These are phyloP conservation scores for Halotydeus destructor DNA, from an alignment of 1,140 invertebrate species.

Conservation along the genomic window DNA sequence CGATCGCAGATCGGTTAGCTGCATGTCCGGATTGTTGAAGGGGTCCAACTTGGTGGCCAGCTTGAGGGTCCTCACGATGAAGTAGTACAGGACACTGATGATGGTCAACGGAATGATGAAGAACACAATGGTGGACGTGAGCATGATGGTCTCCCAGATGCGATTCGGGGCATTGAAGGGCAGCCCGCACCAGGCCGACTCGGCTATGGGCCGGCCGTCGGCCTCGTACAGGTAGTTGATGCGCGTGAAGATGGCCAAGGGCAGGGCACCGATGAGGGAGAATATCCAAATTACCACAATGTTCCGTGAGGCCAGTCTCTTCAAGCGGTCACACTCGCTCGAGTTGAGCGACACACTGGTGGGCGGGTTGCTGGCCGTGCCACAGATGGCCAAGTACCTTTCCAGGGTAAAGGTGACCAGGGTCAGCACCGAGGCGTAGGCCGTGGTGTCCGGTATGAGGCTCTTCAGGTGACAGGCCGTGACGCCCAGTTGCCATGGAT, in stretches of 20 bases:
- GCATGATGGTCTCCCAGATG: slow-evolving; percentile 21
- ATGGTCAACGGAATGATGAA: slow-evolving; percentile 18
- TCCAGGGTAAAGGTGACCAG: slow-evolving; percentile 19
- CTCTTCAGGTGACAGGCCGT: slow-evolving; percentile 61
- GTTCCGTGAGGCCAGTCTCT: slow-evolving; percentile 53
- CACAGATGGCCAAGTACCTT: slow-evolving; percentile 67
- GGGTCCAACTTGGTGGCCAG: slow-evolving; percentile 13
- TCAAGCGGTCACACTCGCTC: slow-evolving; percentile 40
- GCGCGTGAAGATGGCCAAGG: slow-evolving; percentile 38
- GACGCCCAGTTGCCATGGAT: slow-evolving; percentile 65
- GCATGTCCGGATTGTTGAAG: slow-evolving; percentile 1
- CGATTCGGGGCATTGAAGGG: slow-evolving; percentile 20
- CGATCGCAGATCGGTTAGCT: slow-evolving; percentile 10
- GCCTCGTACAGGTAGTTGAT: slow-evolving; percentile 18
- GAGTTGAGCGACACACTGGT: neutral
- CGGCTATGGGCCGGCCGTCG: slow-evolving; percentile 15
- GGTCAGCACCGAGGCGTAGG: slow-evolving; percentile 43
- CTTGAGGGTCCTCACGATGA: slow-evolving; percentile 17
- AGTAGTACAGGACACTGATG: slow-evolving; percentile 18
- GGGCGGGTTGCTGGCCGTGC: slow-evolving; percentile 48
- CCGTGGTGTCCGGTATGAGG: slow-evolving; percentile 59
- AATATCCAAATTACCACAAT: slow-evolving; percentile 55
- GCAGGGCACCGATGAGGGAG: slow-evolving; percentile 48
- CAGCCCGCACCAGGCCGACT: slow-evolving; percentile 23
- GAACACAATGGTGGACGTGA: slow-evolving; percentile 23